phyloP scores from a whole-genome alignment of 1,140 invertebrate species.

The Grapholita molesta region DNA sequence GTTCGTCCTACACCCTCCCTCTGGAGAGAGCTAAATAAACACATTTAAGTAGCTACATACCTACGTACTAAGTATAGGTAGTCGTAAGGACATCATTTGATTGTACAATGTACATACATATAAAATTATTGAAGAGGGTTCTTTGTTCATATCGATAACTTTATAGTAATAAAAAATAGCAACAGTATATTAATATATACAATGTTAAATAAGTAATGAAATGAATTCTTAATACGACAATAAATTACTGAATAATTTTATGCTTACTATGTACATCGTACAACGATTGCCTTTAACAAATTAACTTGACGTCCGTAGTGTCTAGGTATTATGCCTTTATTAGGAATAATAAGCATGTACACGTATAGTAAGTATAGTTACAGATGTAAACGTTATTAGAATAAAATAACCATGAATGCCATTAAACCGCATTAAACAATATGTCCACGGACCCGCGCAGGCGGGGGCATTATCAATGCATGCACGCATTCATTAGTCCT shows the following conservation, averaged over 20 bases:
- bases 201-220: too few species aligned
- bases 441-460: neutral
- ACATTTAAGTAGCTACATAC: neutral
- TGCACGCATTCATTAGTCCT: constrained; percentile 4
- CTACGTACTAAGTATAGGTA: neutral
- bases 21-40: constrained; percentile 15
- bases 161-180: too few species aligned
- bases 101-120: too few species aligned
- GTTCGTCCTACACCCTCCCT: constrained; percentile 46
- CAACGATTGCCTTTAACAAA: too few species aligned
- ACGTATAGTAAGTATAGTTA: neutral
- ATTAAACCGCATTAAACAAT: constrained; percentile 1
- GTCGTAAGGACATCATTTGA: neutral
- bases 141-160: too few species aligned
- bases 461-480: neutral
- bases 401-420: neutral
- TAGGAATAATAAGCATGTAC: neutral
- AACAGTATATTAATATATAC: too few species aligned
- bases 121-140: too few species aligned
- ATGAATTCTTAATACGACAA: too few species aligned
- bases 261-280: too few species aligned
- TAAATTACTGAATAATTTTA: too few species aligned
- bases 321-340: neutral
- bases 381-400: neutral
- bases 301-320: neutral